These are phyloP conservation scores for Phalacrocorax carbo DNA, from an alignment of 2,113 vertebrate species.

Conservation along the genomic window DNA sequence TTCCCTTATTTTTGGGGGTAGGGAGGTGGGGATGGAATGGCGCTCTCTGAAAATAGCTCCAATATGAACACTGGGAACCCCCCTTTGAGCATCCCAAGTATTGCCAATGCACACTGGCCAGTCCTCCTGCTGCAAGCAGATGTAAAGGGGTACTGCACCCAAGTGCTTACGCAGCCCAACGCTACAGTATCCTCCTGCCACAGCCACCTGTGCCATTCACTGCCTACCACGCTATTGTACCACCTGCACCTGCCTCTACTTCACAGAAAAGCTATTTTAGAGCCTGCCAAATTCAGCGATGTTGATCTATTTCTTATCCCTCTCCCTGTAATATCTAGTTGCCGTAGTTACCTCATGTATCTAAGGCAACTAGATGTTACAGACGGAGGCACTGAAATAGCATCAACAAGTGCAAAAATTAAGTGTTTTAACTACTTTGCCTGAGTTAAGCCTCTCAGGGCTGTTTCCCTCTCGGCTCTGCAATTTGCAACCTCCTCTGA, in stretches of 20 bases:
- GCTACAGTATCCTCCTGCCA: too few species aligned
- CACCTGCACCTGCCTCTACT: not conserved
- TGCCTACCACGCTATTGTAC: not conserved
- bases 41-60: not conserved
- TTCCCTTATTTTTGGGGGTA: not conserved
- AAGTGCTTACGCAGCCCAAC: not conserved
- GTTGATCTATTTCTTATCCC: constrained; percentile 28
- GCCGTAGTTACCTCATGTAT: constrained; percentile 62
- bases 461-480: not conserved
- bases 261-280: constrained; percentile 5
- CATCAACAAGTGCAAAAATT: constrained; percentile 46
- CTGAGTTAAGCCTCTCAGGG: not conserved
- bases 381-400: constrained; percentile 29
- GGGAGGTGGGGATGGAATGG: not conserved
- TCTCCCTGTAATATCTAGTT: constrained; percentile 51
- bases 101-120: not conserved
- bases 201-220: not conserved
- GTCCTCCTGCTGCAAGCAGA: not conserved
- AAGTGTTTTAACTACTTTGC: not conserved
- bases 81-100: not conserved
- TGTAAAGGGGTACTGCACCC: not conserved
- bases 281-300: not conserved
- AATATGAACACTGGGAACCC: not conserved
- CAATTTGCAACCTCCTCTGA: not conserved
- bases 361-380: constrained; percentile 68